These are phyloP conservation scores for Leptinotarsa tumamoca DNA, from an alignment of 2,888 invertebrate genomes.

Conservation along the genomic window DNA sequence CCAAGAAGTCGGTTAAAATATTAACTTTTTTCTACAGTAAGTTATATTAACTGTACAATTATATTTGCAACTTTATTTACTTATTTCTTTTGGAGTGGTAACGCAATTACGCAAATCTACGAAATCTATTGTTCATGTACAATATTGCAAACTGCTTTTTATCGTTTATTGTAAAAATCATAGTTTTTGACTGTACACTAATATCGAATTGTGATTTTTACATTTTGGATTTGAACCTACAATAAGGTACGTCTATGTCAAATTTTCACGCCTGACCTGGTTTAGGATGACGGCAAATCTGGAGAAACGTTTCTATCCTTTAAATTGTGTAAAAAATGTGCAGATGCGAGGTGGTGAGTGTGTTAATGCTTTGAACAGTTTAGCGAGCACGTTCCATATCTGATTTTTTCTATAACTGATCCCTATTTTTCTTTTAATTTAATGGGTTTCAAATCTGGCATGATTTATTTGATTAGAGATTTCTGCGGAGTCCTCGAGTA, in stretches of 20 bases:
- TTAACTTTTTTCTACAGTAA: too few relatives aligned
- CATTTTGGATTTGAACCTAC: not conserved
- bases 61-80: too few relatives aligned
- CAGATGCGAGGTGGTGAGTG: slow-evolving; percentile 36
- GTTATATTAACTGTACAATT: too few relatives aligned
- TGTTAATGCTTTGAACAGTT: slow-evolving; percentile 36
- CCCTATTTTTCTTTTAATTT: slow-evolving; percentile 35
- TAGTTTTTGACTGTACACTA: too few relatives aligned
- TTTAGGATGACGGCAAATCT: slow-evolving; percentile 15
- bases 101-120: too few relatives aligned
- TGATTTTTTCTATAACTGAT: slow-evolving; percentile 31
- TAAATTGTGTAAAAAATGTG: slow-evolving; percentile 29
- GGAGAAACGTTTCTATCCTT: slow-evolving; percentile 15
- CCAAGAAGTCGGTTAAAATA: too few relatives aligned
- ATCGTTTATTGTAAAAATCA: too few relatives aligned
- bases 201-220: not conserved
- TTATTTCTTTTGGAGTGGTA: too few relatives aligned
- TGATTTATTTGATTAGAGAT: slow-evolving; percentile 37
- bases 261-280: slow-evolving; percentile 2
- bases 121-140: too few relatives aligned
- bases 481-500: slow-evolving; percentile 33
- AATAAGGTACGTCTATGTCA: not conserved
- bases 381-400: slow-evolving; percentile 38
- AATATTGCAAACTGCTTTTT: too few relatives aligned
- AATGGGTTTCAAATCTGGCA: slow-evolving; percentile 37